Conservation (phyloP, 1,140 invertebrate genomes). For the Heliconius melpomene region DNA sequence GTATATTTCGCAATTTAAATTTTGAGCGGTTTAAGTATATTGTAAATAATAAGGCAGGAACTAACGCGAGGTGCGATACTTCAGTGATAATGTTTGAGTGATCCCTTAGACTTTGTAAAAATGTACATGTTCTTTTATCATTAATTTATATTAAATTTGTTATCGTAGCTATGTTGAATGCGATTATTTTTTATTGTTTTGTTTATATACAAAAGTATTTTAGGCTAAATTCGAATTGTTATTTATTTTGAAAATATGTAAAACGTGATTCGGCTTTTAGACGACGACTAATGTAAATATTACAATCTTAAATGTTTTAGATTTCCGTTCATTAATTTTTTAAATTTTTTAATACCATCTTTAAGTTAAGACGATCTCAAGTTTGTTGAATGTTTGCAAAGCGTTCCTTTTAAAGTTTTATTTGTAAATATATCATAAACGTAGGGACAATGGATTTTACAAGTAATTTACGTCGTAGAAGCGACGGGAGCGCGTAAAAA, state of each 20-base stretch:
- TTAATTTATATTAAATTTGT: conserved; percentile 81
- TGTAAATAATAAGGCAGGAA: conserved; percentile 34
- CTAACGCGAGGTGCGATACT: conserved; percentile 31
- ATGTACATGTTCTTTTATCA: conserved; percentile 78
- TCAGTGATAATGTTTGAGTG: conserved; percentile 75
- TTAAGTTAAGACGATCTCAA: conserved; percentile 81
- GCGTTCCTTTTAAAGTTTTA: conserved; percentile 81
- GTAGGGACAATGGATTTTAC: conserved; percentile 75
- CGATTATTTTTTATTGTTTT: conserved; percentile 81
- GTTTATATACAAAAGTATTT: conserved; percentile 80
- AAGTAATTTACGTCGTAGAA: conserved; percentile 66
- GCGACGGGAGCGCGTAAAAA: not conserved
- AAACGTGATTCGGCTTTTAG: conserved; percentile 66
- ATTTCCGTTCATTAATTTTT: conserved; percentile 73
- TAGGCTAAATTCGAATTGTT: conserved; percentile 80
- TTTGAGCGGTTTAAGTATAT: conserved; percentile 36
- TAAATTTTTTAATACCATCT: conserved; percentile 77
- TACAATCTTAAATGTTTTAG: conserved; percentile 64
- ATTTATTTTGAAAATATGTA: conserved; percentile 78
- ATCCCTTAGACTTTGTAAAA: conserved; percentile 76
- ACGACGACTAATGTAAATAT: conserved; percentile 70
- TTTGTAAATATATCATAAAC: conserved; percentile 79
- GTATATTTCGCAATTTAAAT: conserved; percentile 26
- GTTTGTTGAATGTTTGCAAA: conserved; percentile 81
- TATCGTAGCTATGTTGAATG: conserved; percentile 80